Conservation (phyloP, 2,113 vertebrate species). For the Irena cyanogastra region DNA sequence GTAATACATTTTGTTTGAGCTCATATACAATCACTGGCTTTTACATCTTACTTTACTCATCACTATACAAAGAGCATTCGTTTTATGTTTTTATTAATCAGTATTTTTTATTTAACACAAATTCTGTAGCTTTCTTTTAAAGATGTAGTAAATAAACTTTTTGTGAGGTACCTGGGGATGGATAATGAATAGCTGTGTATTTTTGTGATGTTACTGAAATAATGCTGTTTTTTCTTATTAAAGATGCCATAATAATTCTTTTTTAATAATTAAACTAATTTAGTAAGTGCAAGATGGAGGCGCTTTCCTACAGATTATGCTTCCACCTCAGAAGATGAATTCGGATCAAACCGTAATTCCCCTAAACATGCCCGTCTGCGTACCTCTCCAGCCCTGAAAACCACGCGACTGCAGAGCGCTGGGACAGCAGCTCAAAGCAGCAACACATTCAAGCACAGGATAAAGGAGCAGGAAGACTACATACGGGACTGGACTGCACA, state of each 20-base stretch:
- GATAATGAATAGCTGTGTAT: slow-evolving; percentile 37
- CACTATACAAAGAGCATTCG: slow-evolving; percentile 55
- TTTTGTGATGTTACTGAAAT: slow-evolving; percentile 64
- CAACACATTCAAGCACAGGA: slow-evolving; percentile 87
- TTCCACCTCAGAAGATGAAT: slow-evolving; percentile 99
- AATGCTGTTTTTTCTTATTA: slow-evolving; percentile 42
- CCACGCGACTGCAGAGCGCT: slow-evolving; percentile 75
- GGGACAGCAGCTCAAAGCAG: slow-evolving; percentile 76
- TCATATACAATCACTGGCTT: slow-evolving; percentile 6
- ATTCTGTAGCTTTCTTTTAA: slow-evolving; percentile 63
- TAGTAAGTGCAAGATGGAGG: slow-evolving; percentile 93
- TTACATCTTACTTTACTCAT: slow-evolving; percentile 59
- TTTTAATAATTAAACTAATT: slow-evolving; percentile 83
- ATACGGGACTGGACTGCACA: slow-evolving; percentile 98
- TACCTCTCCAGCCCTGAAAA: slow-evolving; percentile 85
- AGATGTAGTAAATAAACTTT: slow-evolving; percentile 59
- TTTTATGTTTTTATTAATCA: slow-evolving; percentile 64
- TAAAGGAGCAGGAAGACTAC: slow-evolving; percentile 97
- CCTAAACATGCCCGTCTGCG: slow-evolving; percentile 88
- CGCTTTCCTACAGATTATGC: slow-evolving; percentile 96
- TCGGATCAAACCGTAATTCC: slow-evolving; percentile 92
- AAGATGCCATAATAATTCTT: slow-evolving; percentile 76
- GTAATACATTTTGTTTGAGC: slow-evolving; percentile 4
- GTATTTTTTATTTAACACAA: slow-evolving; percentile 66
- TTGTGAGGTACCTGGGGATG: slow-evolving; percentile 60